A percentile compares a stretch with the other conserved stretches of the same genome.
Evolutionary conservation across 2,888 invertebrate genomes (phyloP).

Genomic region (Laothoe populi): DNA sequence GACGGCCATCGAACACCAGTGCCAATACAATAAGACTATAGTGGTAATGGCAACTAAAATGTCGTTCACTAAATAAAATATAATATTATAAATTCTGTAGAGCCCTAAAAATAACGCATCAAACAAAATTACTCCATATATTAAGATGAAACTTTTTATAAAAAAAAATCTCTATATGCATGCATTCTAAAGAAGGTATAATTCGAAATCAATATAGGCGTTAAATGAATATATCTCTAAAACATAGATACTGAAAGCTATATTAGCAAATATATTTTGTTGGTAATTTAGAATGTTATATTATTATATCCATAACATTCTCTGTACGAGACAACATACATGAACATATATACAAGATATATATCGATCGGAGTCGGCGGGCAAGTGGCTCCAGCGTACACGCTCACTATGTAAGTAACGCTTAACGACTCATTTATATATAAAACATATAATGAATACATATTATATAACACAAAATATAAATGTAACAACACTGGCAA

Average conservation of each 20-base stretch:
- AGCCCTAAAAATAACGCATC: conserved; percentile 35
- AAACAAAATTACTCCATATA: conserved; percentile 25
- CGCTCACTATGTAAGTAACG: conserved; percentile 66
- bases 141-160: conserved; percentile 1
- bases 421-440: conserved; percentile 55
- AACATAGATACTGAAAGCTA: conserved; percentile 68
- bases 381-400: conserved; percentile 80
- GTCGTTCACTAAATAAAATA: conserved; percentile 58
- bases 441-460: conserved; percentile 64
- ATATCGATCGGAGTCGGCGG: conserved; percentile 52
- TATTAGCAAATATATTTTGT: conserved; percentile 32
- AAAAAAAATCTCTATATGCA: conserved; percentile 1
- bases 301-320: conserved; percentile 79
- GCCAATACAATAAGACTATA: conserved; percentile 82
- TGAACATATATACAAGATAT: conserved; percentile 42
- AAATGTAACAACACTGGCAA: conserved; percentile 68
- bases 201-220: conserved; percentile 53
- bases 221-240: conserved; percentile 57
- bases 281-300: conserved; percentile 57
- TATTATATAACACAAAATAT: conserved; percentile 75
- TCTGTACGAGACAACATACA: conserved; percentile 47
- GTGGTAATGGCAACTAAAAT: conserved; percentile 80
- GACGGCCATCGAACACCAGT: conserved; percentile 72
- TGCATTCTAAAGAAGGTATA: conserved; percentile 31
- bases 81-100: conserved; percentile 61